Evolutionary conservation across 2,113 vertebrate genomes (phyloP).

Genomic region (Siniperca knerii): DNA sequence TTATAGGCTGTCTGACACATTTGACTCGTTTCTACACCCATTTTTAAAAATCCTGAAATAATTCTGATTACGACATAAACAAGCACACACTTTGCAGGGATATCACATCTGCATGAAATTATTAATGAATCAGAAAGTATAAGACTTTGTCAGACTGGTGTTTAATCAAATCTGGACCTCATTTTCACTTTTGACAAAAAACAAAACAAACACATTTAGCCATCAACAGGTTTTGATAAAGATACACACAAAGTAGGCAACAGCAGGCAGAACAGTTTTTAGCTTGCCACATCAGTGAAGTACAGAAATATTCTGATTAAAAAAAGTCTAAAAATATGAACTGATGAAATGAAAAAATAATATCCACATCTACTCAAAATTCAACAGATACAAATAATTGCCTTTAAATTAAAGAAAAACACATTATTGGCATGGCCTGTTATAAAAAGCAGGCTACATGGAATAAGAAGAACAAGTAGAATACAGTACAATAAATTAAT

Average conservation of each 20-base stretch:
- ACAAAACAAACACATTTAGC: constrained; percentile 32
- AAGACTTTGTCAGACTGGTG: constrained; percentile 38
- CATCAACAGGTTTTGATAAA: constrained; percentile 48
- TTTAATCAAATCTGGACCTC: constrained; percentile 77
- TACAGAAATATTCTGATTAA: constrained; percentile 34
- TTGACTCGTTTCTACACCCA: neutral
- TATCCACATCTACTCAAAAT: constrained; percentile 29
- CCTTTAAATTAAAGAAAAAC: constrained; percentile 23
- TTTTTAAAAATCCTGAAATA: neutral
- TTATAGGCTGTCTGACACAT: neutral
- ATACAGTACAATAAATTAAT: constrained; percentile 41
- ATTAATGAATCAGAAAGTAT: neutral
- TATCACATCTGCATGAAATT: neutral
- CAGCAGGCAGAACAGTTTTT: constrained; percentile 52
- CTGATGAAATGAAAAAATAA: neutral
- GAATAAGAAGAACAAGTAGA: constrained; percentile 24
- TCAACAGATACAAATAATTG: constrained; percentile 10
- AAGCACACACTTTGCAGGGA: neutral
- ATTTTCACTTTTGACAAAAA: constrained; percentile 62
- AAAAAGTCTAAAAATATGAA: constrained; percentile 13
- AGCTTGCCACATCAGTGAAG: constrained; percentile 35
- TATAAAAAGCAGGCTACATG: constrained; percentile 43
- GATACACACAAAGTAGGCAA: constrained; percentile 46
- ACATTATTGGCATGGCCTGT: constrained; percentile 68
- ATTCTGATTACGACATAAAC: neutral